phyloP scores from a whole-genome alignment of 2,797 vertebrate genomes.

The Macropodus opercularis region DNA sequence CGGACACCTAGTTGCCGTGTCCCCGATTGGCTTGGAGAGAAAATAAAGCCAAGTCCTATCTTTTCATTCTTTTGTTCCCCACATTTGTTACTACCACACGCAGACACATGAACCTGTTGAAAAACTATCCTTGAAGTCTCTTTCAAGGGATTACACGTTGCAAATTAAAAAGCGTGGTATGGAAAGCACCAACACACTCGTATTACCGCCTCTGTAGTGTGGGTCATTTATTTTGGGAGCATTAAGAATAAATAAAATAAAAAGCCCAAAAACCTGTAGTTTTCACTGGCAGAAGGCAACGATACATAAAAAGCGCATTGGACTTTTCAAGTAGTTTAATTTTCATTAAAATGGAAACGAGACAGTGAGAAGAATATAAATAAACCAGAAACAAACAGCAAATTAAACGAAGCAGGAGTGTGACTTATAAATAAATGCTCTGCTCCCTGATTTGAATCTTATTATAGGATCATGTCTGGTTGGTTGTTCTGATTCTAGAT shows the following conservation, averaged over 20 bases:
- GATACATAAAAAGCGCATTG: conserved; percentile 16
- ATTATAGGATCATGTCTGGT: conserved; percentile 36
- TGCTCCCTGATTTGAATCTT: conserved; percentile 33
- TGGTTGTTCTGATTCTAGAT: conserved; percentile 34
- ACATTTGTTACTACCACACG: conserved; percentile 24
- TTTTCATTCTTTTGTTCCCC: conserved; percentile 21
- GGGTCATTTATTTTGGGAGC: conserved; percentile 33
- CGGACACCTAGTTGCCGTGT: conserved; percentile 63
- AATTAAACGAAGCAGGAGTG: conserved; percentile 20
- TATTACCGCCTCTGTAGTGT: conserved; percentile 14
- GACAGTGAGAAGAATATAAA: conserved; percentile 20
- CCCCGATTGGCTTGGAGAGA: conserved; percentile 61
- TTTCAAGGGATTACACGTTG: conserved; percentile 10
- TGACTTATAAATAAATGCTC: conserved; percentile 17
- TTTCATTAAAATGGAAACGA: conserved; percentile 32
- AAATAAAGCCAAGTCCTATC: conserved; percentile 41
- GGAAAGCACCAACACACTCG: conserved; percentile 14
- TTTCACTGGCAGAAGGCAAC: conserved; percentile 39
- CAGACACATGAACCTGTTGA: conserved; percentile 4
- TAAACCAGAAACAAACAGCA: conserved; percentile 18
- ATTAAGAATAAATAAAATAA: conserved; percentile 48
- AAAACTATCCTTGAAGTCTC: conserved; percentile 16
- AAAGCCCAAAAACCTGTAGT: conserved; percentile 36
- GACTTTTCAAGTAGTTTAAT: conserved; percentile 35
- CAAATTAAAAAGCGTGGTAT: conserved; percentile 2